Evolutionary conservation across 2,113 vertebrate species (phyloP), one percentile per base, ranked within the genome.

Genomic region (Merops nubicus): DNA sequence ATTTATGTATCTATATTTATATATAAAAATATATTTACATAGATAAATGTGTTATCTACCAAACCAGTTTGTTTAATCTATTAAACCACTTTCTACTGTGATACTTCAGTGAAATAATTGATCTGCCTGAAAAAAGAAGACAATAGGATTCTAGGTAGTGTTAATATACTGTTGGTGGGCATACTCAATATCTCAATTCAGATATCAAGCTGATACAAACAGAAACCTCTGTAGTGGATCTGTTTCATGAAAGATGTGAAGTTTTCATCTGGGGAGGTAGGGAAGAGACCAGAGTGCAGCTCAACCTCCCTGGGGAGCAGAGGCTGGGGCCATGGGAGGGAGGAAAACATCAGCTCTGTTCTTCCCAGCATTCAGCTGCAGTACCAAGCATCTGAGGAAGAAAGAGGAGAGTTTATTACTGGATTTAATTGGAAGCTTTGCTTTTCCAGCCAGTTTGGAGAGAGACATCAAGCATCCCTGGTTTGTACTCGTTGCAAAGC

Each of bases 161-260:
- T 15, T 69, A 57, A 31, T 62, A 69, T 59, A 31, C 9, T 22
- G 7, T 31, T 75, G 23, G 31, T 48, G 7, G 28, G 75, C 17
- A 16, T 62, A 21, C 1, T 82, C 42, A 31, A 28, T 60, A 21
- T 15, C 50, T 50, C 11, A 57, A 36, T 72, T 57, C 15, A 85
- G 18, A 15, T 68, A 33, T 36, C 12, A 31, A 45, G 28, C 31
- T 70, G 21, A 21, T 75, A 19, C 0, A 5, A 64, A n/a, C 17
- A 42, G 40, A 83, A 81, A 22, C 8, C 25, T 22, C 7, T 53
- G 9, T 33, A 2, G 15, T 42, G 56, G 26, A 9, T 0, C 5
- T 21, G 50, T 82, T 73, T 6, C 0, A 3, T 43, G 45, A 42
- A 82, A 47, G 31, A 42, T 43, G 0, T 4, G 29, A 2, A 0